These are phyloP conservation scores for Spilarctia lutea DNA, from an alignment of 2,888 invertebrate species.

Conservation along the genomic window DNA sequence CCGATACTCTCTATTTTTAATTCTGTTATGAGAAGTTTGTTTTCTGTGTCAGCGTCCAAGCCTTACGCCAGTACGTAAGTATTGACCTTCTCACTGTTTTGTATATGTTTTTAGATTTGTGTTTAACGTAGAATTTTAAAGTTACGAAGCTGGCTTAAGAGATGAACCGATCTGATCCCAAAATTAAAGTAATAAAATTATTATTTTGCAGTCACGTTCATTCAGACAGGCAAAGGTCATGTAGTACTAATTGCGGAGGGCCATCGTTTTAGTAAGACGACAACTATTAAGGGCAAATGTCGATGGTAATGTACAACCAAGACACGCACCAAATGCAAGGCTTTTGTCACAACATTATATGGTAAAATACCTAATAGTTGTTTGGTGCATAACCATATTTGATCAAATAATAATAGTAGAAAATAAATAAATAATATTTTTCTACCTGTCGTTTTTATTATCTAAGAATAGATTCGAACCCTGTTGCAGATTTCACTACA, in stretches of 20 bases:
- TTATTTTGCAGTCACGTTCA: constrained; percentile 2
- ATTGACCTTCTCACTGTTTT: too few relatives aligned
- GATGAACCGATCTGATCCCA: too few relatives aligned
- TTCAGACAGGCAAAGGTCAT: not conserved
- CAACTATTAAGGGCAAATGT: constrained; percentile 1
- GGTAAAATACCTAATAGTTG: constrained; percentile 38
- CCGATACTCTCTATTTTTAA: too few relatives aligned
- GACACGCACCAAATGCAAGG: constrained; percentile 55
- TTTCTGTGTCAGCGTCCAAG: too few relatives aligned
- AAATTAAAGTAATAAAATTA: not conserved
- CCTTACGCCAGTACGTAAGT: too few relatives aligned
- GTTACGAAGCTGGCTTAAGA: too few relatives aligned
- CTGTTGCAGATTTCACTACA: not conserved
- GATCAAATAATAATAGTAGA: too few relatives aligned
- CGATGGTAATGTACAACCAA: constrained; percentile 57
- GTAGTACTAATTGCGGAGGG: constrained; percentile 7
- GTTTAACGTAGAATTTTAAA: too few relatives aligned
- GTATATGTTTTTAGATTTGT: too few relatives aligned
- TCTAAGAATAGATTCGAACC: not conserved
- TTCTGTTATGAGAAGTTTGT: too few relatives aligned
- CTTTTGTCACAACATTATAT: constrained; percentile 50
- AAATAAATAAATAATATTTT: not conserved
- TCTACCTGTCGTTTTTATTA: not conserved
- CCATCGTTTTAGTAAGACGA: constrained; percentile 1
- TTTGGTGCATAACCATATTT: constrained; percentile 47